Percentiles rank a stretch among this genome's conserved stretches.
These are phyloP conservation scores for Eriocheir sinensis DNA, from an alignment of 1,140 invertebrate genomes.

Conservation along the genomic window DNA sequence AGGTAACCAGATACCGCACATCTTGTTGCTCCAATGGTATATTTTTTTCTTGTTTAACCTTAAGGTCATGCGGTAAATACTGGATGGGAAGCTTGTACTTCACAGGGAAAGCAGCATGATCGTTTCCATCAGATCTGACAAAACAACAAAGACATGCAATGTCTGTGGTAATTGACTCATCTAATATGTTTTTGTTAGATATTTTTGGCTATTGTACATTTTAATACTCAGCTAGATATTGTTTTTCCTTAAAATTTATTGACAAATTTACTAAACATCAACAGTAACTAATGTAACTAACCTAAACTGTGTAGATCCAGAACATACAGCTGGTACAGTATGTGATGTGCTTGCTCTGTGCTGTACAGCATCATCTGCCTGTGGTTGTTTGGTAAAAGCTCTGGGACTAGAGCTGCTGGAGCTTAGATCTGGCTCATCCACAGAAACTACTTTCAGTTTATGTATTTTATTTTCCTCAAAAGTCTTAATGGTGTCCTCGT, in stretches of 20 bases:
- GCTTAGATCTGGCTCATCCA: not conserved
- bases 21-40: not conserved
- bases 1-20: not conserved
- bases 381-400: not conserved
- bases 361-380: not conserved
- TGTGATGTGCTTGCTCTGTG: not conserved
- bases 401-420: not conserved
- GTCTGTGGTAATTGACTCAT: not conserved
- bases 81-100: not conserved
- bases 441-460: not conserved
- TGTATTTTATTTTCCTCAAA: not conserved
- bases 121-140: not conserved
- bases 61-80: not conserved
- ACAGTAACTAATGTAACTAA: not conserved
- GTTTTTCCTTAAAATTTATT: too few relatives aligned
- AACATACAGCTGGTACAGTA: too few relatives aligned
- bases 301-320: not conserved
- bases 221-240: not conserved
- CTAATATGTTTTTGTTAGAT: not conserved
- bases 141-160: not conserved
- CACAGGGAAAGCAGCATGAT: not conserved
- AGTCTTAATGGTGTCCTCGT: not conserved
- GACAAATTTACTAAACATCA: not conserved
- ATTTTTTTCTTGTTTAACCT: not conserved
- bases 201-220: not conserved